These are phyloP conservation scores for Archocentrus centrarchus DNA, from an alignment of 2,113 vertebrate species.

Conservation along the genomic window DNA sequence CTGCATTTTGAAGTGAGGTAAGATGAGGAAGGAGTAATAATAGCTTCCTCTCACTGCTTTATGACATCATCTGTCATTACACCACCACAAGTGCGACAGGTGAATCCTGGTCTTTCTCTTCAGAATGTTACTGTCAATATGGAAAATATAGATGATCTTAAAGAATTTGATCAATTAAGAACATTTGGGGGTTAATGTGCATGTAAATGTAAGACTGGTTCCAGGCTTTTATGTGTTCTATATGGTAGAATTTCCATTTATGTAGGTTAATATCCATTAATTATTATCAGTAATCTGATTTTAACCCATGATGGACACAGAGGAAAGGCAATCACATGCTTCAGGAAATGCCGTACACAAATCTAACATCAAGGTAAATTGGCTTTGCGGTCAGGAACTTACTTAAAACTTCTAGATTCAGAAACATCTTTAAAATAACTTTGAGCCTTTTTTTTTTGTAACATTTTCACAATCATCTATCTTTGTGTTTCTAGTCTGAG, in stretches of 20 bases:
- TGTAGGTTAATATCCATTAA: too few relatives aligned
- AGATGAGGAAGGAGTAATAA: slow-evolving; percentile 28
- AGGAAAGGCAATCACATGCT: too few relatives aligned
- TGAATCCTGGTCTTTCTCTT: not conserved
- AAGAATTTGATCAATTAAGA: not conserved
- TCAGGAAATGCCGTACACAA: too few relatives aligned
- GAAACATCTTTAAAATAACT: too few relatives aligned
- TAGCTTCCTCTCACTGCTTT: slow-evolving; percentile 25
- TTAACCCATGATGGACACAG: too few relatives aligned
- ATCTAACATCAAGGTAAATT: too few relatives aligned
- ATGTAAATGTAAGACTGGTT: not conserved
- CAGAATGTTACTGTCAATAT: not conserved
- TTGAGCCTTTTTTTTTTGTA: not conserved
- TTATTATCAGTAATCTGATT: too few relatives aligned
- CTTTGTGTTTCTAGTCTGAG: not conserved
- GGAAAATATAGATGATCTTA: not conserved
- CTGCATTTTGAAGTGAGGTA: slow-evolving; percentile 21
- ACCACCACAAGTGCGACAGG: slow-evolving; percentile 2
- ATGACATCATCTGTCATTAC: slow-evolving; percentile 23
- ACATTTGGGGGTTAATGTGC: not conserved
- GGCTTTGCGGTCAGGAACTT: too few relatives aligned
- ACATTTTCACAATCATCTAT: not conserved
- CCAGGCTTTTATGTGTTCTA: accelerated
- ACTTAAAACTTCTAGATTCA: too few relatives aligned
- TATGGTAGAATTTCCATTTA: not conserved